Conservation (phyloP, 2,797 vertebrate genomes). For the Menidia menidia region DNA sequence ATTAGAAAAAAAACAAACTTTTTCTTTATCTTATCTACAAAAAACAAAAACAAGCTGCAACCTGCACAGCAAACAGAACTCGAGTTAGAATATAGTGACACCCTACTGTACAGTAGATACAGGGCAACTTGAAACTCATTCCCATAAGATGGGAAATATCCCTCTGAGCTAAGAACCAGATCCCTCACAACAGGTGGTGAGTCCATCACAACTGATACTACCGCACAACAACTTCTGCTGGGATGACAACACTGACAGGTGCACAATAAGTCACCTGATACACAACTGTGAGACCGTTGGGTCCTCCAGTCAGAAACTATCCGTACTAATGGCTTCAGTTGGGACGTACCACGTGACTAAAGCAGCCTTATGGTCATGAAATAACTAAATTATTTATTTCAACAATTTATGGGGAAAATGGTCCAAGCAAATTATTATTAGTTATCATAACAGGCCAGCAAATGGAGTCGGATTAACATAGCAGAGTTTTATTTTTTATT, state of each 20-base stretch:
- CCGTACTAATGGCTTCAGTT: background rate
- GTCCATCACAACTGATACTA: constrained; percentile 42
- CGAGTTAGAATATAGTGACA: constrained; percentile 23
- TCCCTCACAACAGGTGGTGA: constrained; percentile 26
- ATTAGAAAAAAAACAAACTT: too few relatives aligned
- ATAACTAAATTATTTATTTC: background rate
- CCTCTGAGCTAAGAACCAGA: constrained; percentile 58
- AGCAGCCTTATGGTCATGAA: background rate
- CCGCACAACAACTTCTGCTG: constrained; percentile 5
- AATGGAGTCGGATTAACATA: too few relatives aligned
- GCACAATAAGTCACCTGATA: constrained; percentile 60
- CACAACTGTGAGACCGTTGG: constrained; percentile 12
- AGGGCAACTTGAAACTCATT: constrained; percentile 35
- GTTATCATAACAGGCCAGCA: background rate
- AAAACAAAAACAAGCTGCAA: background rate
- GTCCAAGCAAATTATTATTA: background rate
- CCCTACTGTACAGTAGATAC: constrained; percentile 8
- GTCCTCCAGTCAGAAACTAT: constrained; percentile 25
- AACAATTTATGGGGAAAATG: background rate
- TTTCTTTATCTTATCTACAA: background rate
- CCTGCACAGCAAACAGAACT: background rate
- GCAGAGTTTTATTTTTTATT: too few relatives aligned
- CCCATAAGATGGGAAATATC: constrained; percentile 14
- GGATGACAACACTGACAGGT: constrained; percentile 47
- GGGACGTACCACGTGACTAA: background rate